Evolutionary conservation across 2,113 vertebrate species (phyloP), one percentile per base, ranked within the genome.

Genomic region (Empidonax alnorum): DNA sequence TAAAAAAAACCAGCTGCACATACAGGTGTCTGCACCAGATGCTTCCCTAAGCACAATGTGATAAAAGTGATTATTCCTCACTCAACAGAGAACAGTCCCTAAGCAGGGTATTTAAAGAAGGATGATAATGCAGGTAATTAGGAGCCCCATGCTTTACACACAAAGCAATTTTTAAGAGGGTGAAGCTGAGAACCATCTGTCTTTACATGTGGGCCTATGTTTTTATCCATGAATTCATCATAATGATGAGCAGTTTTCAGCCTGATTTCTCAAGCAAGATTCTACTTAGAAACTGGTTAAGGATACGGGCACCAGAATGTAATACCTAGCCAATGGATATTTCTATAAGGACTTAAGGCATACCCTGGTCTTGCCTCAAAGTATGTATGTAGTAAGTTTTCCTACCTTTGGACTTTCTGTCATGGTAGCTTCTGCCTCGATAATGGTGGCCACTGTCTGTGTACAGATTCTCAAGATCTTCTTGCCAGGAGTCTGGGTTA

Each of bases 401-500:
- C 98, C 96, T 98, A 99, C 99, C 98, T 98, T 99, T 99, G 50
- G 98, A 98, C 59, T 98, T 98, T 69, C 98, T 98, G 94, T 98
- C 98, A 23, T 99, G 98, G 95, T 98, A 99, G n/a, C 98, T 98
- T 53, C 98, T 98, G 80, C 99, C 99, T 89, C 98, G 98, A 89
- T 98, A 98, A 74, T 98, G 98, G 35, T 96, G 96, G 41, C 98
- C 97, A 10, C 98, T 98, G 37, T 99, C 98, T 46, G 98, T 97
- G 95, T 99, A 99, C 61, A 99, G 97, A 94, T 97, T 99, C 84
- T 99, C 98, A 5, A 99, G 98, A 89, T 99, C 99, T 74, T 99
- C 98, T 95, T 98, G 98, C 99, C 99, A 99, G 8, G 99, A 98
- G 9, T 98, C 98, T 0, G 99, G 99, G 88, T 98, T 99, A 61